Percentiles rank a stretch among this genome's conserved stretches.
These are phyloP conservation scores for Micronycteris hirsuta DNA, from an alignment of 2,113 vertebrate species.

Conservation along the genomic window DNA sequence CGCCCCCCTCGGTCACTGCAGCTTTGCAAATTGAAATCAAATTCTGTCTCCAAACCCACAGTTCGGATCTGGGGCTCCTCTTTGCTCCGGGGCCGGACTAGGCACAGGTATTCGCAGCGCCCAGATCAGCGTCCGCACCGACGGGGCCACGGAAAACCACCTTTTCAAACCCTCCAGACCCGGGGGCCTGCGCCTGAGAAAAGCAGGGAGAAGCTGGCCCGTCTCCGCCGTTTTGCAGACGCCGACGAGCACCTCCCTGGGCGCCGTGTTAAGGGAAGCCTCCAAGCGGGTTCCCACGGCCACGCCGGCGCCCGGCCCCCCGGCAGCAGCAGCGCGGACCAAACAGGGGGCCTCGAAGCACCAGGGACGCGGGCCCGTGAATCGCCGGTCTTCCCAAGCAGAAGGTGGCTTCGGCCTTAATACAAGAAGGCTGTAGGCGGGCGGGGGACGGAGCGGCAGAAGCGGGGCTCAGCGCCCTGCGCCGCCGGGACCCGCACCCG, in stretches of 20 bases:
- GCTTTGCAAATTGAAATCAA: background rate
- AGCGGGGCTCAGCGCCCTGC: background rate
- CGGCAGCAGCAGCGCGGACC: background rate
- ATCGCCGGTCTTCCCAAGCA: background rate
- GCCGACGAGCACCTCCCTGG: background rate
- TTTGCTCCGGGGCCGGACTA: background rate
- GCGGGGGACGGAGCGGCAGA: background rate
- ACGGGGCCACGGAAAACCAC: background rate
- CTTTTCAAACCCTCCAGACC: too few species aligned
- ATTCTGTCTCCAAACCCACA: background rate
- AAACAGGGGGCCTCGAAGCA: background rate
- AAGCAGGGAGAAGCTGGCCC: background rate
- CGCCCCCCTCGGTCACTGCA: background rate
- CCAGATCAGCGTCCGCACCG: background rate
- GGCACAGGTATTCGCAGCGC: background rate
- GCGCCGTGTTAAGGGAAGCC: background rate
- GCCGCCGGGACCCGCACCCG: background rate
- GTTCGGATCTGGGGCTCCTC: background rate
- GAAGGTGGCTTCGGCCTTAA: background rate
- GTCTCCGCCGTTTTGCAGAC: background rate
- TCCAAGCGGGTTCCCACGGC: background rate
- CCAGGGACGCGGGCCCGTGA: too few species aligned
- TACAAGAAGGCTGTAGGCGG: rapidly evolving
- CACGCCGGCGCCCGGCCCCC: background rate
- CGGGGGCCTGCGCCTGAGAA: too few species aligned